Evolutionary conservation across 1,140 invertebrate species (phyloP), one percentile per base, ranked within the genome.

Genomic region (Lasioglossum baleicum): DNA sequence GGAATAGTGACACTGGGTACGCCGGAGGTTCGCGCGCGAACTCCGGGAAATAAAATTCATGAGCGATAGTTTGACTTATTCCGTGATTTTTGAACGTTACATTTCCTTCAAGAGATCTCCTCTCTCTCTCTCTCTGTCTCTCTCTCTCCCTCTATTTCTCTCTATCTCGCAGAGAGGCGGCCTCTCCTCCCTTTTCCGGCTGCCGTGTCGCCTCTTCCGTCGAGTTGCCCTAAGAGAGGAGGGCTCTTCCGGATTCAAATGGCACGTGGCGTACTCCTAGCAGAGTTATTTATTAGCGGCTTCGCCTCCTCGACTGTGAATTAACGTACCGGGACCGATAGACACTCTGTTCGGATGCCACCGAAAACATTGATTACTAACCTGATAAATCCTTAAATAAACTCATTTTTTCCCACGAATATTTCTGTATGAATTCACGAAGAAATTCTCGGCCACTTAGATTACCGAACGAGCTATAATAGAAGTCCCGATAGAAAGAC

Each of bases 11-110:
- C 77, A 76, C 71, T 75, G n/a, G 69, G 53, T 11, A 48, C 44
- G 13, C 13, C 26, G 8, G 20, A 48, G 13, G 44, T 13, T 48
- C 44, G 44, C 44, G 44, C 44, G 40, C 56, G 44, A 65, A 66
- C 65, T 35, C 35, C 13, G 31, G 40, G 64, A 72, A 75, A 85
- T 84, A 82, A 85, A 84, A 84, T 82, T 82, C 70, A 60, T 56
- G 70, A 74, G 71, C 60, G 66, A 84, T 82, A 53, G 69, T 85
- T 84, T 66, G 82, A 64, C 58, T 81, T 80, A 74, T 74, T 67
- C 51, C 70, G 51, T 48, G 77, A 73, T 80, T 74, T 60, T 56
- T 80, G 70, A 48, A n/a, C 53, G 68, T 73, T 56, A 42, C 63
- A 42, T 80, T 61, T 80, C 77, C 77, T 67, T 40, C 53, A 26